phyloP scores from a whole-genome alignment of 2,113 vertebrate genomes.

The Tachysurus vachellii region DNA sequence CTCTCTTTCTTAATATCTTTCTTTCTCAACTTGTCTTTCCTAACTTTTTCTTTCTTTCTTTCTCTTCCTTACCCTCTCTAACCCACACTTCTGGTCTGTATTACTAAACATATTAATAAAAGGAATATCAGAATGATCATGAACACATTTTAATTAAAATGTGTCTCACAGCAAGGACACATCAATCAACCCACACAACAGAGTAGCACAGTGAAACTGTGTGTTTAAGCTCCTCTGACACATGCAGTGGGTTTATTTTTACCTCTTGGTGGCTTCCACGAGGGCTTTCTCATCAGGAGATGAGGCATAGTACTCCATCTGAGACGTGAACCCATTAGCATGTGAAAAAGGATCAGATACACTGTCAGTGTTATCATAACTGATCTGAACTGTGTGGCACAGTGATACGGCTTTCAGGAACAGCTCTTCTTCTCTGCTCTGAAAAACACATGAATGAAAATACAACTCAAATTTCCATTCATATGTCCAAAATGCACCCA shows the following conservation, averaged over 20 bases:
- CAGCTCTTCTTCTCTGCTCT: slow-evolving; percentile 85
- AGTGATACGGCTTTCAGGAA: slow-evolving; percentile 95
- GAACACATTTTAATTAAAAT: background rate
- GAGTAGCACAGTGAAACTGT: background rate
- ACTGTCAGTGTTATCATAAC: slow-evolving; percentile 81
- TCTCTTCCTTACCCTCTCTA: background rate
- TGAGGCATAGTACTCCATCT: slow-evolving; percentile 93
- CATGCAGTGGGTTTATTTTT: background rate
- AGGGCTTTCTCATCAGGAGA: slow-evolving; percentile 97
- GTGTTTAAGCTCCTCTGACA: background rate
- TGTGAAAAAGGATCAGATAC: slow-evolving; percentile 78
- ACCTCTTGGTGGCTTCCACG: slow-evolving; percentile 94
- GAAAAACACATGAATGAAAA: background rate
- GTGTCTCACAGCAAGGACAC: background rate
- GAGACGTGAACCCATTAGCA: slow-evolving; percentile 72
- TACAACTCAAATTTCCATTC: background rate
- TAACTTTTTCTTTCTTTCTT: background rate
- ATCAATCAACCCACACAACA: background rate
- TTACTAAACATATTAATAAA: background rate
- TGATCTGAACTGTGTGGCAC: slow-evolving; percentile 97
- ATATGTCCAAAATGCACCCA: background rate
- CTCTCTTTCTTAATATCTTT: background rate
- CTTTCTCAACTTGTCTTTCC: background rate
- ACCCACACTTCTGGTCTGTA: background rate
- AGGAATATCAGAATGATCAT: background rate